Base-by-base conservation (phyloP, 2,113 vertebrate species). In the Grammomys dolichurus region DNA sequence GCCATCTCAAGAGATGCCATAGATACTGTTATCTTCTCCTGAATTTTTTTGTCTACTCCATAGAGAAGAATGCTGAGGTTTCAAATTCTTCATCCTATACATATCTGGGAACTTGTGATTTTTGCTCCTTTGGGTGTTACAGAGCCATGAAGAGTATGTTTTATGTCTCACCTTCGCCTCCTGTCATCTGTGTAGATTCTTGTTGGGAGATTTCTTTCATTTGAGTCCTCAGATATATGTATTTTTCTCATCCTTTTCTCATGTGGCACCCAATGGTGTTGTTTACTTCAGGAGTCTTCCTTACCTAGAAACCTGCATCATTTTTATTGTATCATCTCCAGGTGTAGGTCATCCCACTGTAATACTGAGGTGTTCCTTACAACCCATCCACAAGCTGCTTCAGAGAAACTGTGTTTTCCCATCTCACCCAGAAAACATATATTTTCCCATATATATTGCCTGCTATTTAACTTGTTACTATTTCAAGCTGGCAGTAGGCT, bases 381-480 rank as follows among this genome's bases (percentile, higher is more conserved):
- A 76, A 90, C 46, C 26, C 2, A 22, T 48, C 19, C 2, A 51
- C 48, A 70, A 93, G 65, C 69, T 87, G 84, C 80, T 96, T 92
- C 96, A 19, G 90, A 96, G 65, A 81, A 97, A 46, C 2, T 80
- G 22, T 82, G 46, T 56, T 77, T 95, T 40, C 46, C 82, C 88
- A 90, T 48, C 12, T 69, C 40, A 46, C 31, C 60, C 86, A 10
- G 7, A 76, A 97, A 90, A 67, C 22, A 24, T 33, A 31, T 63
- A 31, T 90, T 92, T 90, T 76, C 80, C 26, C 48, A 43, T 24
- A 26, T 65, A 46, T 81, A 6, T 78, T 31, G 70, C 14, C 48
- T 77, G 26, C 60, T 92, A n/a, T 73, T 89, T 81, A 77, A 56
- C 54, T 6, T 48, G 92, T 8, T 56, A 48, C 20, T 73, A 43